Base-by-base conservation (phyloP, 1,140 invertebrate genomes). In the Drosophila dunni region DNA sequence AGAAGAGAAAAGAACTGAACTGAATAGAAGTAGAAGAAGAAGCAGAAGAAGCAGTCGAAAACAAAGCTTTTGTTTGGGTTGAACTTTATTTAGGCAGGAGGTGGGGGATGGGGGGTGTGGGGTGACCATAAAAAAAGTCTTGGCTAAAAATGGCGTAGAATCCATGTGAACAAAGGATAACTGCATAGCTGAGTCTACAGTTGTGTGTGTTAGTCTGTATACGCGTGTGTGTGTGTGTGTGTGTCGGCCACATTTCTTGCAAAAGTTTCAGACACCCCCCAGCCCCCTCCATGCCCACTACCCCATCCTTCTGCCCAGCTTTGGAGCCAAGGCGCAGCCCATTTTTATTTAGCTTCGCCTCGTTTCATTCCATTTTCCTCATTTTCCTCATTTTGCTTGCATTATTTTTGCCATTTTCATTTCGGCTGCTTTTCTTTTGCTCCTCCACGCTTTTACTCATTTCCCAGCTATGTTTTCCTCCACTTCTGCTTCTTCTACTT, bases 341-440 rank as follows among this genome's bases (percentile, higher is more conserved):
- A 79, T 84, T 88, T 89, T 84, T 78, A 83, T 88, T 88, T 79
- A 58, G 64, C 78, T 56, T 61, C 65, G 73, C 65, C 65, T 81
- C 77, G 72, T 75, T 81, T 75, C 76, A 58, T 75, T 78, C 73
- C 68, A 83, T 64, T 64, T 64, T 64, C 50, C 38, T 78, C 73
- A 65, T 80, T 64, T 64, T 64, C 53, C 50, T 24, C 54, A 57
- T 71, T 85, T 75, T 63, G 71, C 40, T 44, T 74, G 79, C 73
- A 86, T 86, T 86, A 83, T 69, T 79, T 86, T 88, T 86, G 83
- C 83, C 75, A 82, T 88, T 83, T 90, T 81, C 78, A 62, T 84
- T 75, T 78, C 24, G 13, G 71, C 62, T 76, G 60, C 58, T 66
- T 56, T 69, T 70, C 62, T 53, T 53, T 54, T 17, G 15, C 24